Base-by-base conservation (phyloP, 92 coral and sea anemone species). In the Muricea muricata region DNA sequence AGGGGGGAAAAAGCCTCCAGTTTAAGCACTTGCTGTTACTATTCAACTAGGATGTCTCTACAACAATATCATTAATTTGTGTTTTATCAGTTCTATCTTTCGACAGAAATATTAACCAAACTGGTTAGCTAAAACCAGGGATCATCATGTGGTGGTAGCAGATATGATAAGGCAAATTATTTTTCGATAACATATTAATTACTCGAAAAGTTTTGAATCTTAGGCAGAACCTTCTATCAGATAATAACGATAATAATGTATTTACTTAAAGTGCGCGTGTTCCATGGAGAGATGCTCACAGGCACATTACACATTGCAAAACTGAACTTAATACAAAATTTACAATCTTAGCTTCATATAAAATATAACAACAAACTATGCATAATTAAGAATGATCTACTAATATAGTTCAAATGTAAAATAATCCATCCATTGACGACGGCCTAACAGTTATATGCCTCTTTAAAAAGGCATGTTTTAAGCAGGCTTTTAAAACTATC, bases 131-230 rank as follows among this genome's bases (percentile, higher is more conserved):
- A 50, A n/a, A 20, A 50, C 23, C 3, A n/a, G 23, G 58, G 58
- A 25, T 63, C 32, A 24, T 63, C 70, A 63, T 63, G 70, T 11
- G 28, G 30, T 11, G 70, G 70, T 63, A 63, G 25, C 15, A 25
- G n/a, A n/a, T n/a, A n/a, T n/a, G n/a, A 65, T 29, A 4, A 30
- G 21, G 21, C 30, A 10, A 41, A 65, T 30, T 17, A 6, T 65
- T 25, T 17, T 65, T 65, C 4, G 63, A n/a, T 24, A 55, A 2
- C 26, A 24, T n/a, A 10, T 5, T 55, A 30, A 54, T 37, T 28
- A 84, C 89, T 41, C 40, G 34, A 65, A 85, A 89, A 24, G 72
- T 61, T 57, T 85, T 12, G 89, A 77, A 41, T 89, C 92, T 8
- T 86, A 86, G 14, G 86, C 79, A 70, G 86, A 86, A 23, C 71